Conservation (phyloP, 2,888 invertebrate species). For the Linnaemya vulpina region DNA sequence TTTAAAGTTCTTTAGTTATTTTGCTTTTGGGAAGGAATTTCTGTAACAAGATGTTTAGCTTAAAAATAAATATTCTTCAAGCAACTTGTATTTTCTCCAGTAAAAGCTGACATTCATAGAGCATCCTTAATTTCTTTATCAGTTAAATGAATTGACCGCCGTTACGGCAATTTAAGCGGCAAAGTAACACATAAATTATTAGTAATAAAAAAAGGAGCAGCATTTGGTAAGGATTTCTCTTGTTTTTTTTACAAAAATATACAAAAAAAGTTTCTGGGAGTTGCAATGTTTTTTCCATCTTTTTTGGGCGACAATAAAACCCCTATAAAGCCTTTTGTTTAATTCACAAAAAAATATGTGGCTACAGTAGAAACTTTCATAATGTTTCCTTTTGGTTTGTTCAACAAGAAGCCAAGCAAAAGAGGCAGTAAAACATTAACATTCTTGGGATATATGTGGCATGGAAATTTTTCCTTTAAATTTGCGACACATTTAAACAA, state of each 20-base stretch:
- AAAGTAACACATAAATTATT: not conserved
- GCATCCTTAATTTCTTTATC: too few relatives aligned
- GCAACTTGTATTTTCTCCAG: too few relatives aligned
- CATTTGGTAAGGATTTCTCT: not conserved
- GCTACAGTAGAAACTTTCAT: conserved; percentile 13
- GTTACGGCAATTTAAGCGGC: not conserved
- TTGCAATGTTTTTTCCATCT: not conserved
- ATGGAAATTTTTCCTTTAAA: not conserved
- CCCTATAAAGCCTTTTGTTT: not conserved
- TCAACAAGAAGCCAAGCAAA: conserved; percentile 1
- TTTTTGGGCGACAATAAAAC: not conserved
- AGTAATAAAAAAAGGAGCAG: not conserved
- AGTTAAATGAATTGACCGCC: not conserved
- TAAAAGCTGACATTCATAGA: too few relatives aligned
- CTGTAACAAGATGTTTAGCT: too few relatives aligned
- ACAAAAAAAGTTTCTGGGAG: not conserved
- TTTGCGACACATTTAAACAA: not conserved
- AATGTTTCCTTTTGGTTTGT: conserved; percentile 30
- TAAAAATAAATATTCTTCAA: too few relatives aligned
- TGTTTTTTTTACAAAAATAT: not conserved
- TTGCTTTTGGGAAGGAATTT: too few relatives aligned
- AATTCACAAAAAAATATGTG: conserved; percentile 3
- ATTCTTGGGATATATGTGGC: not conserved
- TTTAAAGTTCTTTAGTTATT: too few relatives aligned
- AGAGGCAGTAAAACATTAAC: not conserved